Base-by-base conservation (phyloP, 2,113 vertebrate genomes). In the Gymnobelideus leadbeateri region DNA sequence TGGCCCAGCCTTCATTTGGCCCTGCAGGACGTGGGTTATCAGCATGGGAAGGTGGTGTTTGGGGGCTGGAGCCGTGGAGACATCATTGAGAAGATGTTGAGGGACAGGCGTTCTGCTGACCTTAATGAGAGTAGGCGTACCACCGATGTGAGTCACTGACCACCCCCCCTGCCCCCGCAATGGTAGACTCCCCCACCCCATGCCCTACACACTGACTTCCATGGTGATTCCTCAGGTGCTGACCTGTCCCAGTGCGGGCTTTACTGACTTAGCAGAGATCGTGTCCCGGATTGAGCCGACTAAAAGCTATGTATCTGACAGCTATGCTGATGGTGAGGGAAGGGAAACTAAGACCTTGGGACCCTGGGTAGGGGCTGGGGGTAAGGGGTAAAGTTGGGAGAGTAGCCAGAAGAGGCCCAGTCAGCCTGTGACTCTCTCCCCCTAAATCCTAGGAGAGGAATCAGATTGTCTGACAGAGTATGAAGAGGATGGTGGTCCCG, bases 231-330 rank as follows among this genome's bases (percentile, higher is more conserved):
- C 0, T 0, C 57, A 98, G 98, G 98, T 99, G 0, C 98, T 98
- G 46, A 98, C 99, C 0, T 99, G 98, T 96, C 98, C 99, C 52
- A 99, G 97, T 37, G 99, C 99, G 0, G 99, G 99, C 94, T 99
- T 99, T 98, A 99, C 99, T 0, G 99, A 99, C 98, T 98, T 99
- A 95, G 99, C 99, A 0, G 99, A 99, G 98, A 99, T 99, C 0
- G 99, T 99, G 51, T 99, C 99, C 91, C 98, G 99, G 91, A 99
- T 99, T 5, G 99, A 99, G 92, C 99, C 99, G 0, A 99, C 99
- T 46, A 99, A 99, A 31, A 99, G 97, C 98, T 99, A 99, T 31
- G 96, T 99, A 4, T 98, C 98, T 0, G 98, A 98, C 0, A 97
- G 97, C 68, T 98, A 98, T 1, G 98, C 96, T 0, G 98, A 98